Evolutionary conservation across 2,797 vertebrate species (phyloP).

Genomic region (Phataginus tetradactyla): DNA sequence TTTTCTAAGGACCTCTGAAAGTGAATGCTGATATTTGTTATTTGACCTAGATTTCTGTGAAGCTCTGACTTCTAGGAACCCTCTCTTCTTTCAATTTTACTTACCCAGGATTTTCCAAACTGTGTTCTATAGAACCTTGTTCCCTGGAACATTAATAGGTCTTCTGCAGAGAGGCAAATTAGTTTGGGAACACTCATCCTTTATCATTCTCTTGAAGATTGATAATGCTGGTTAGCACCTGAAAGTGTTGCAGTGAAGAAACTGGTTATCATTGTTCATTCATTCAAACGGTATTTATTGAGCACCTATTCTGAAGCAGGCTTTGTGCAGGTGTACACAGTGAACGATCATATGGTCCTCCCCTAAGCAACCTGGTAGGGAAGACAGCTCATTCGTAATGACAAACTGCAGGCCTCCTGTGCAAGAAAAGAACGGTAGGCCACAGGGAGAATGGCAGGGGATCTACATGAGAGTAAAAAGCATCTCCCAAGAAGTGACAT

Average conservation of each 20-base stretch:
- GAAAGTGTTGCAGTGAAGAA: constrained; percentile 20
- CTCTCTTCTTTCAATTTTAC: background rate
- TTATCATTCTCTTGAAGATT: constrained; percentile 41
- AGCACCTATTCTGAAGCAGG: background rate
- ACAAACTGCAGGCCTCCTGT: background rate
- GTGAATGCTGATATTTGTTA: background rate
- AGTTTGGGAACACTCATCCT: background rate
- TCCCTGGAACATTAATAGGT: background rate
- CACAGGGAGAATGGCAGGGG: background rate
- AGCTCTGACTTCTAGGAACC: background rate
- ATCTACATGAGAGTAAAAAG: background rate
- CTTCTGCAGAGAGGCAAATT: constrained; percentile 20
- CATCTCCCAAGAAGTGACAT: background rate
- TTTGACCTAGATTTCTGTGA: background rate
- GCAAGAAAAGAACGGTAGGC: background rate
- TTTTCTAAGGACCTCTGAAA: background rate
- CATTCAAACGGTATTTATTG: background rate
- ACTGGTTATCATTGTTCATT: constrained; percentile 18
- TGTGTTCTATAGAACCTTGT: background rate
- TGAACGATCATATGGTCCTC: background rate
- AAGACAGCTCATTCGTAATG: background rate
- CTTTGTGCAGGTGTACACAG: background rate
- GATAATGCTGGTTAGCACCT: constrained; percentile 14
- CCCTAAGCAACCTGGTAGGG: background rate
- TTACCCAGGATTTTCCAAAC: background rate